Percentiles rank a stretch among this genome's conserved stretches.
Evolutionary conservation across 92 coral and sea anemone species (phyloP).

Genomic region (Epizoanthus fatuus): DNA sequence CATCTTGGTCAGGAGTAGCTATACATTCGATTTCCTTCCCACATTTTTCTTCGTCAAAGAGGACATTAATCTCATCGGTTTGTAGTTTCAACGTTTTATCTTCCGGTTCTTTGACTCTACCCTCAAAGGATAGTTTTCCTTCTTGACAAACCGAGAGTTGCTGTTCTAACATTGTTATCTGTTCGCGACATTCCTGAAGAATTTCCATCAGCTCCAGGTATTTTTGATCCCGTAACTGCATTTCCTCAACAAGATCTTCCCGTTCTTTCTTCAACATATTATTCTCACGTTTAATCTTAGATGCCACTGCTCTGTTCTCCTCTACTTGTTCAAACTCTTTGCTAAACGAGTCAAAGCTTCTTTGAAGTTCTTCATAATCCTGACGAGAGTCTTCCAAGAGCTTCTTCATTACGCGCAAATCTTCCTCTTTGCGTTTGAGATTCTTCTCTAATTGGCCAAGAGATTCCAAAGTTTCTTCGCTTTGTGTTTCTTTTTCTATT

Average conservation of each 20-base stretch:
- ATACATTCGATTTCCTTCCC: neutral
- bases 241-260: constrained; percentile 6
- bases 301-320: constrained; percentile 21
- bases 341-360: constrained; percentile 38
- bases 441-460: constrained; percentile 19
- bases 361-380: constrained; percentile 41
- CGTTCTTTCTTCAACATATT: constrained; percentile 12
- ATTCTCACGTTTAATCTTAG: constrained; percentile 20
- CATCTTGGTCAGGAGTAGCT: neutral
- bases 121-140: neutral
- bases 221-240: neutral
- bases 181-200: constrained; percentile 17
- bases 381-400: constrained; percentile 36
- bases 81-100: neutral
- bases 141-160: neutral
- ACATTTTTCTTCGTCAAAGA: neutral
- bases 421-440: constrained; percentile 41
- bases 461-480: constrained; percentile 29
- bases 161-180: constrained; percentile 17
- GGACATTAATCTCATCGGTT: neutral
- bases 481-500: constrained; percentile 33
- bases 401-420: constrained; percentile 41
- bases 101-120: neutral
- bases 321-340: constrained; percentile 44
- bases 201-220: constrained; percentile 2